A percentile compares a stretch with the other conserved stretches of the same genome.
Evolutionary conservation across 1,140 invertebrate species (phyloP).

Genomic region (Mercenaria mercenaria): DNA sequence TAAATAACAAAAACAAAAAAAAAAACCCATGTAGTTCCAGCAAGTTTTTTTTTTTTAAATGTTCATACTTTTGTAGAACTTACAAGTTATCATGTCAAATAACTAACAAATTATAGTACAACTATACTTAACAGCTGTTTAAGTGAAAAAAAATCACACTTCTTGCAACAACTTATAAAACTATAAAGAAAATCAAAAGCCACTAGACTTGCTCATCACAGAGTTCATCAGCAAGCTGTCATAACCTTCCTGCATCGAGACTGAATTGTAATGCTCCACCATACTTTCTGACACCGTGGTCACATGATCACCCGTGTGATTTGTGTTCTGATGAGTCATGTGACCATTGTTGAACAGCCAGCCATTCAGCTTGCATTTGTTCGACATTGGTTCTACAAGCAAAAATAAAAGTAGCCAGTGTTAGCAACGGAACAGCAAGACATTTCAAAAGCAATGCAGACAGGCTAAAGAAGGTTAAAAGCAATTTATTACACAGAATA

Average conservation of each 20-base stretch:
- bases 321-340: conserved; percentile 19
- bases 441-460: neutral
- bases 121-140: neutral
- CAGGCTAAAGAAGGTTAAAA: neutral
- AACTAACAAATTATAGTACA: neutral
- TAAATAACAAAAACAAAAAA: no score
- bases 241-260: conserved; percentile 51
- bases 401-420: conserved; percentile 30
- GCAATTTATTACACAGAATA: neutral
- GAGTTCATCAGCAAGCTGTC: conserved; percentile 44
- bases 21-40: no score
- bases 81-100: neutral
- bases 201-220: conserved; percentile 2
- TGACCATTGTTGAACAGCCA: conserved; percentile 66
- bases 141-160: neutral
- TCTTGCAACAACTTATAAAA: neutral
- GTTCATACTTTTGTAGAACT: no score
- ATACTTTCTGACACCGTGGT: conserved; percentile 40
- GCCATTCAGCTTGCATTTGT: conserved; percentile 52
- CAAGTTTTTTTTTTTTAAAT: no score
- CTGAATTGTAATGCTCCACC: conserved; percentile 39
- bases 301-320: conserved; percentile 22
- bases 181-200: neutral
- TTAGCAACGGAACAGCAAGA: neutral
- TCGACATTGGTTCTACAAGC: conserved; percentile 39